Percentiles rank a stretch among this genome's conserved stretches.
These are phyloP conservation scores for Miniopterus natalensis DNA, from an alignment of 2,113 vertebrate species.

Conservation along the genomic window DNA sequence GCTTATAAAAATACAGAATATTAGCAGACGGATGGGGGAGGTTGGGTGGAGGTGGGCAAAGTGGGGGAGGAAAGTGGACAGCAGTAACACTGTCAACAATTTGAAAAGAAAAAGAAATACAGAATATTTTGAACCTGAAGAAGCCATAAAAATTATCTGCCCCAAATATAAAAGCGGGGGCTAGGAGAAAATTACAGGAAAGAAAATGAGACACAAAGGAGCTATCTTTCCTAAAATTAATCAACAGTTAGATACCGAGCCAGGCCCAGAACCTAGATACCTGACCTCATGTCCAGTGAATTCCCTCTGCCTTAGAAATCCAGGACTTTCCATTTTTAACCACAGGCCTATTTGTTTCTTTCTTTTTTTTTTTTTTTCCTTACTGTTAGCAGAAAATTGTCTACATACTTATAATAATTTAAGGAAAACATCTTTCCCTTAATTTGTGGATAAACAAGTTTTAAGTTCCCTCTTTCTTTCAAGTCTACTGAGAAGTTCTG, in stretches of 20 bases:
- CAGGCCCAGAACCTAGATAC: background rate
- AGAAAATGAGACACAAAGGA: background rate
- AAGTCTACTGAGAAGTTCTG: conserved; percentile 64
- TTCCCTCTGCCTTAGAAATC: background rate
- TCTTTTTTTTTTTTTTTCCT: background rate
- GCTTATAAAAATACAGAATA: background rate
- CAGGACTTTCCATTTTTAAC: background rate
- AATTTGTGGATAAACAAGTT: conserved; percentile 14
- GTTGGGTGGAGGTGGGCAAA: background rate
- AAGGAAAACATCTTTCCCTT: conserved; percentile 42
- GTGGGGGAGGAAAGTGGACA: background rate
- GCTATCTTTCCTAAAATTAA: background rate
- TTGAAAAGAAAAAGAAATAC: background rate
- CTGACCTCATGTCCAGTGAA: background rate
- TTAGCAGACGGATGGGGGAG: background rate
- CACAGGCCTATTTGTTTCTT: background rate
- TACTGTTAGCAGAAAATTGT: background rate
- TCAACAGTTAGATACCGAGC: background rate
- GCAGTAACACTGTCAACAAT: background rate
- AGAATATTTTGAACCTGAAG: background rate
- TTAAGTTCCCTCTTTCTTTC: conserved; percentile 44
- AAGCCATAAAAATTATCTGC: background rate
- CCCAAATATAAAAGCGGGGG: background rate
- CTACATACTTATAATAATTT: background rate
- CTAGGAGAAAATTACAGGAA: background rate